Conservation (phyloP, 2,113 vertebrate genomes). For the Amia ocellicauda region DNA sequence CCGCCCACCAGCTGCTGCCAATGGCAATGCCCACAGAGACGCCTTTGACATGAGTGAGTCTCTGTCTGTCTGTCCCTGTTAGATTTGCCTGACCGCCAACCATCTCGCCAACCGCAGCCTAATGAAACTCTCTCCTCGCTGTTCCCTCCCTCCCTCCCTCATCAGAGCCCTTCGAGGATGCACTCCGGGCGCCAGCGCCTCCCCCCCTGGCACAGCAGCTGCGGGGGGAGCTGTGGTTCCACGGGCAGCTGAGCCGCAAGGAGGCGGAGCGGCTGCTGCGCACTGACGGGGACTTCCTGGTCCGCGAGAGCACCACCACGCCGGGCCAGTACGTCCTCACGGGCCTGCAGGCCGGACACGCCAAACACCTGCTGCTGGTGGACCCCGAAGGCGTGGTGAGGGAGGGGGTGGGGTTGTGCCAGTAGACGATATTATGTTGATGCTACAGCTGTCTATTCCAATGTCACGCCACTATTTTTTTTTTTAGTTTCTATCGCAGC, state of each 20-base stretch:
- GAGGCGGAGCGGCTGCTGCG: conserved; percentile 85
- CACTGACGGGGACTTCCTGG: conserved; percentile 89
- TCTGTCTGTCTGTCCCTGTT: no score
- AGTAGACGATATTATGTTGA: neutral
- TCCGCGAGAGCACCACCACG: conserved; percentile 90
- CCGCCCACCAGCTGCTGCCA: conserved; percentile 65
- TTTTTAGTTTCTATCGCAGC: no score
- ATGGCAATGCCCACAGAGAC: conserved; percentile 82
- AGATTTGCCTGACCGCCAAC: no score
- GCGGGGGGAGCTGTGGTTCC: conserved; percentile 87
- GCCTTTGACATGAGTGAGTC: conserved; percentile 93
- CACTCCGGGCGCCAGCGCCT: conserved; percentile 66
- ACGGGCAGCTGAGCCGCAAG: conserved; percentile 83
- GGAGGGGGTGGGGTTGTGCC: neutral
- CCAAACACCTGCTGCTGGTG: conserved; percentile 92
- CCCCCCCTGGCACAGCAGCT: conserved; percentile 89
- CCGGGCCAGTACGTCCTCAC: conserved; percentile 94
- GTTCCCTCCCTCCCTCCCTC: conserved; percentile 5
- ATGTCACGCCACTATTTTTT: no score
- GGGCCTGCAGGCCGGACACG: conserved; percentile 85
- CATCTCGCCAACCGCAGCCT: no score
- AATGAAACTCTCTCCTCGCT: no score
- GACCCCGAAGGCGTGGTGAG: conserved; percentile 97
- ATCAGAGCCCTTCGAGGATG: conserved; percentile 91
- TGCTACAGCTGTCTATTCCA: no score